Evolutionary conservation across 1,140 invertebrate genomes (phyloP).

Genomic region (Bacillus rossius): DNA sequence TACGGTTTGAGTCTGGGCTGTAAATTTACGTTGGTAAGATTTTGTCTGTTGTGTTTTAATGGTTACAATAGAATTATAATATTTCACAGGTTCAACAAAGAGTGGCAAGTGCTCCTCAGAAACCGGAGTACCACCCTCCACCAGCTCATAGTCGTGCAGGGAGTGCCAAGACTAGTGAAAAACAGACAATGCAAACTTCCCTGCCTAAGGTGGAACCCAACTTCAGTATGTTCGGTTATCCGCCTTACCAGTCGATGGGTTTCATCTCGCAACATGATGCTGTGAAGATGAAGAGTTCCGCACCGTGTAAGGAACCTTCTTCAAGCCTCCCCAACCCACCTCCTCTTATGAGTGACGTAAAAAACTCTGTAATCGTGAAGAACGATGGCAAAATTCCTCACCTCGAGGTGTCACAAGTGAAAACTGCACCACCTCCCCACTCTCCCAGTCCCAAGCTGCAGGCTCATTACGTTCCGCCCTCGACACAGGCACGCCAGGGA

Average conservation of each 20-base stretch:
- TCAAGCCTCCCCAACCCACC: slow-evolving; percentile 49
- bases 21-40: too few relatives aligned
- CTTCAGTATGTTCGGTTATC: slow-evolving; percentile 63
- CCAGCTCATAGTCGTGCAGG: slow-evolving; percentile 48
- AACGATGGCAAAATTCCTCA: slow-evolving; percentile 57
- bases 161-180: slow-evolving; percentile 47
- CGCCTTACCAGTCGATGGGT: slow-evolving; percentile 51
- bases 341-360: slow-evolving; percentile 56
- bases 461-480: slow-evolving; percentile 52
- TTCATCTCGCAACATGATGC: slow-evolving; percentile 43
- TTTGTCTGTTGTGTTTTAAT: too few relatives aligned
- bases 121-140: slow-evolving; percentile 52
- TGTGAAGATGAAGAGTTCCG: slow-evolving; percentile 30
- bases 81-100: slow-evolving; percentile 20
- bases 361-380: slow-evolving; percentile 72
- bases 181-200: slow-evolving; percentile 46
- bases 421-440: slow-evolving; percentile 40
- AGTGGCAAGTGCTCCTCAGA: slow-evolving; percentile 38
- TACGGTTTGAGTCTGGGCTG: too few relatives aligned
- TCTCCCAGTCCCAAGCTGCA: slow-evolving; percentile 55
- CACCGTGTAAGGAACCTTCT: slow-evolving; percentile 1
- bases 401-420: slow-evolving; percentile 50
- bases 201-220: slow-evolving; percentile 66
- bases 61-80: too few relatives aligned
- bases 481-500: slow-evolving; percentile 24